phyloP scores from a whole-genome alignment of 2,797 vertebrate genomes.

The Triplophysa bombifrons region DNA sequence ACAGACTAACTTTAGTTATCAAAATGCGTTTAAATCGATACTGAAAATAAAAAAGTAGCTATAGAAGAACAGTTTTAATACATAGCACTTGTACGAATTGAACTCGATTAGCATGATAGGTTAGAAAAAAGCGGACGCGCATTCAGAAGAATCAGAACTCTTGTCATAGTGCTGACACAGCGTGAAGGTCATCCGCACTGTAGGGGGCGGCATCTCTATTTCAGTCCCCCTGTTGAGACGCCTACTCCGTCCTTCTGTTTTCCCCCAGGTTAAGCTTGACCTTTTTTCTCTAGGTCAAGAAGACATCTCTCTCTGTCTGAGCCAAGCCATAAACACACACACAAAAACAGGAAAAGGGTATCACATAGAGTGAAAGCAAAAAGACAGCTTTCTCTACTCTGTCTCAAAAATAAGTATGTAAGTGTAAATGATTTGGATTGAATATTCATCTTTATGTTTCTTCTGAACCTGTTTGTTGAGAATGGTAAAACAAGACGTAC shows the following conservation, averaged over 20 bases:
- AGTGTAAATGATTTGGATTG: not conserved
- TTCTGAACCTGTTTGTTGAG: not conserved
- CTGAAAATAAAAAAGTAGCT: no score
- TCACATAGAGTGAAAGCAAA: not conserved
- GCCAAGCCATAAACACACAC: conserved; percentile 35
- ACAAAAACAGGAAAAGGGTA: conserved; percentile 19
- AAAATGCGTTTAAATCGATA: no score
- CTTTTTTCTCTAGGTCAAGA: conserved; percentile 49
- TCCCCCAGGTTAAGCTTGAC: conserved; percentile 40
- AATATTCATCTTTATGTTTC: not conserved
- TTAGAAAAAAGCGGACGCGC: conserved; percentile 21
- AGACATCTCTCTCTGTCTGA: conserved; percentile 46
- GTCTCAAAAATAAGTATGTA: not conserved
- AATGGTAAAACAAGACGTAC: no score
- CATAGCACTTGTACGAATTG: no score
- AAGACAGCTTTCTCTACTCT: not conserved
- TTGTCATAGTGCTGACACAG: conserved; percentile 62
- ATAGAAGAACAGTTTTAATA: no score
- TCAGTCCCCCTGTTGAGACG: conserved; percentile 57
- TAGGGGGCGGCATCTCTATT: conserved; percentile 70
- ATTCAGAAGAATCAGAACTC: conserved; percentile 60
- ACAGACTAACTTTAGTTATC: no score
- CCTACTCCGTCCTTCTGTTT: conserved; percentile 60
- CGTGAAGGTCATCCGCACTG: conserved; percentile 74
- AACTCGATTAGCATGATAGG: not conserved